Evolutionary conservation across 2,113 vertebrate species (phyloP), one percentile per base, ranked within the genome.

Genomic region (Anolis carolinensis): DNA sequence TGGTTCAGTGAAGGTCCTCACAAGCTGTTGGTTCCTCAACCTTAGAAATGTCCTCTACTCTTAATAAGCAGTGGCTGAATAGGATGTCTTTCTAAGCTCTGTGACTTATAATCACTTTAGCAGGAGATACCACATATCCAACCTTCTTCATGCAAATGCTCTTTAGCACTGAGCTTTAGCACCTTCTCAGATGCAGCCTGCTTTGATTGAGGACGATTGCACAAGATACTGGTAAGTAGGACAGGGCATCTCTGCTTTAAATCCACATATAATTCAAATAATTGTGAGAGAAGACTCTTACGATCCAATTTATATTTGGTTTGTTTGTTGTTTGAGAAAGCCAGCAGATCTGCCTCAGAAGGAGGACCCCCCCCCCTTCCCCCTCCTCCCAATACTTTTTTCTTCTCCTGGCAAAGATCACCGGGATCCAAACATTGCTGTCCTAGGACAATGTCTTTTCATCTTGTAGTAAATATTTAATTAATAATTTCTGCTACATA

Each of bases 381-480:
- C 55, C 55, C 55, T 71, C 39, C 39, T 87, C 80, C 79, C 20
- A 14, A 48, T 0, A 0, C 62, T 88, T 89, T 86, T 75, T 55
- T 1, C 62, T 82, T 88, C 75, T 50, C 82, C 81, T 75, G 85
- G 85, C 81, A 93, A 87, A 94, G 92, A 90, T 75, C 34, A 67
- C 39, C 30, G 70, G 65, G 36, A 88, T 89, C 48, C 86, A 83
- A 93, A 91, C 91, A 82, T 74, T 89, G 84, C 86, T 90, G 27
- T 73, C 79, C 76, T 81, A 83, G 75, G 87, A 59, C 76, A 91
- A 86, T 82, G 52, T 82, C 89, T 88, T 88, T 93, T 90, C 86
- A 84, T 89, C 74, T 81, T 4, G 0, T 34, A 85, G 89, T 93
- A 94, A 93, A 82, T 91, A 92, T 90, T 93, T 92, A 81, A 91